Base-by-base conservation (phyloP, 2,888 invertebrate genomes). In the Gortyna flavago region DNA sequence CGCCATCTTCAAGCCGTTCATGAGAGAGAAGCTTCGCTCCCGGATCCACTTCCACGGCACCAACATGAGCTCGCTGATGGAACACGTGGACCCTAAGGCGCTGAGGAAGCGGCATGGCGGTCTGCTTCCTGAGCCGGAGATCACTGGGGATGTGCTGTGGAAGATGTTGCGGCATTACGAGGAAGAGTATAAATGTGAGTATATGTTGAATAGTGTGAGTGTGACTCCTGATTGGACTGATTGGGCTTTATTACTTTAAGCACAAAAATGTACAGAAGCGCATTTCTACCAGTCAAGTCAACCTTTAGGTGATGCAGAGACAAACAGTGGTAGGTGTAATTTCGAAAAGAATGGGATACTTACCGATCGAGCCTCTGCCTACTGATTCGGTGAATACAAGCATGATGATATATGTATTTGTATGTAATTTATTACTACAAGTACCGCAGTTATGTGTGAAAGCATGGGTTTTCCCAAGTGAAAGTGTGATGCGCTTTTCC, bases 1-100 rank as follows among this genome's bases (percentile, higher is more conserved):
- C 90, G 97, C 98, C 16, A 97, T 99, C 75, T 98, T 99, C 93
- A 99, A 98, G 92, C 99, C 99, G 0, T 99, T 99, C 92, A 96
- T 99, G 87, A 97, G 98, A 85, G 98, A 98, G 91, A 99, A 99
- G 95, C 95, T 99, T 35, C 97, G 98, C 71, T 98, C 97, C 80
- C 97, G 99, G 96, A 97, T 98, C 76, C 97, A 97, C 89, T 98
- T 98, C 94, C 98, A 98, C 90, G 98, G 98, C 2, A 97, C 97
- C 25, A 97, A 98, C 90, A 97, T 95, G 89, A 97, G 97, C 77
- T 96, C 97, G 0, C 90, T 98, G 71, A 94, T 97, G 79, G 92
- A 97, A 59, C 97, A 97, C 81, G 94, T 98, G 8, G 97, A 97
- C 64, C 94, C 96, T 0, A 96, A 96, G 59, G 96, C 97, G 25